Conservation (phyloP, 2,888 invertebrate species). For the Xylota segnis region DNA sequence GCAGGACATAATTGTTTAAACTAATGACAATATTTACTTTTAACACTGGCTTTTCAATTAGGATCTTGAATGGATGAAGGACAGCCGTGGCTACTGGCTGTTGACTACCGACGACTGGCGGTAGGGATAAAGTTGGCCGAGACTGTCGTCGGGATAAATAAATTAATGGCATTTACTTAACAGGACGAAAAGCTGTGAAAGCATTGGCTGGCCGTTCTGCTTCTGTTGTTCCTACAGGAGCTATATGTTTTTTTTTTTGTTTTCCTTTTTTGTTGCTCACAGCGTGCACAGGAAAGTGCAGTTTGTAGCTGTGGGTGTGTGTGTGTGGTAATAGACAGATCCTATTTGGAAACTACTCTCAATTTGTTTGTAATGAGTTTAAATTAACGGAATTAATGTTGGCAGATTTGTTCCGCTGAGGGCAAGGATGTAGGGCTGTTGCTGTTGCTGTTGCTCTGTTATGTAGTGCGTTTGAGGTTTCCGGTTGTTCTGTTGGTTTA, state of each 20-base stretch:
- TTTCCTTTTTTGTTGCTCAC: background rate
- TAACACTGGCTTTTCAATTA: slow-evolving; percentile 75
- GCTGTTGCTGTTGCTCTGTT: background rate
- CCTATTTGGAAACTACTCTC: slow-evolving; percentile 64
- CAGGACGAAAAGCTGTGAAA: slow-evolving; percentile 63
- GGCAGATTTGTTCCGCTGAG: slow-evolving; percentile 46
- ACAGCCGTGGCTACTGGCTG: slow-evolving; percentile 24
- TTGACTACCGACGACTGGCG: background rate
- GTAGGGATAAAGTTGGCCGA: slow-evolving; percentile 35
- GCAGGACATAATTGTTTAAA: slow-evolving; percentile 75
- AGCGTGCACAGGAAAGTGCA: slow-evolving; percentile 27
- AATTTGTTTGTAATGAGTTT: slow-evolving; percentile 72
- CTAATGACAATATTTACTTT: slow-evolving; percentile 76
- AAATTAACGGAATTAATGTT: slow-evolving; percentile 65
- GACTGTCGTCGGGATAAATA: slow-evolving; percentile 51
- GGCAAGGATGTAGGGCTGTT: background rate
- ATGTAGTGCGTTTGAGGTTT: slow-evolving; percentile 20
- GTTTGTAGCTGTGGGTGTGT: slow-evolving; percentile 7
- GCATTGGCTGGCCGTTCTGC: slow-evolving; percentile 21
- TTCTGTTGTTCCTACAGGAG: slow-evolving; percentile 35
- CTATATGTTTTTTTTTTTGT: slow-evolving; percentile 19
- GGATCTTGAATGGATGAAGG: slow-evolving; percentile 60
- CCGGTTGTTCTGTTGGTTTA: slow-evolving; percentile 16
- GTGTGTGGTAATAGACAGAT: slow-evolving; percentile 47
- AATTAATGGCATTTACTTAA: slow-evolving; percentile 74